Base-by-base conservation (phyloP, 1,140 invertebrate genomes). In the Ptiloglossa arizonensis region DNA sequence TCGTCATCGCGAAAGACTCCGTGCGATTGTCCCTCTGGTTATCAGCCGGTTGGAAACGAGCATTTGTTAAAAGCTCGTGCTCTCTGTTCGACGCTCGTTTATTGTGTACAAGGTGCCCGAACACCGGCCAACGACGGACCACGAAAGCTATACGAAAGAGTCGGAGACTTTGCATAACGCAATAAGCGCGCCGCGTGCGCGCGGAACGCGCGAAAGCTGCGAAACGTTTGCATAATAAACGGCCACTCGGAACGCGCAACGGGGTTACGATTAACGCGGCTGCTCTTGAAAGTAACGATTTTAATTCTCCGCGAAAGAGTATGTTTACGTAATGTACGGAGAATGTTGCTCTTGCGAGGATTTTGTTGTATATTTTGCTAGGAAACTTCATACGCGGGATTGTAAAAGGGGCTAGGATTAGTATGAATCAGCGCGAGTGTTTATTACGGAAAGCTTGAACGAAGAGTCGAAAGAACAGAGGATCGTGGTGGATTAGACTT, bases 1-100 rank as follows among this genome's bases (percentile, higher is more conserved):
- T 54, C 27, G 19, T 41, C 41, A 11, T 41, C 50, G 29, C 13
- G 24, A 13, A 15, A 63, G 68, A 76, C 50, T 64, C 46, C 5
- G 27, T 6, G 35, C 59, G 59, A 62, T 62, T 62, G 35, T 62
- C n/a, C 59, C 17, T 22, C 1, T n/a, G n/a, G 59, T 62, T 62
- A 62, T 62, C 59, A 41, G 59, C 19, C 3, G 35, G n/a, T 6
- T n/a, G 35, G 59, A 24, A 62, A 62, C 35, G 35, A 62, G 59
- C 59, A 22, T 41, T 62, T n/a, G 35, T 35, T 60, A 32, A 35
- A 15, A 6, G 13, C 35, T 35, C 22, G 35, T 19, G n/a, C n/a
- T 4, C 3, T n/a, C n/a, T n/a, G n/a, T n/a, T n/a, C 9, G 59
- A 35, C 19, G 8, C 41, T 19, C 19, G 19, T 22, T 38, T 5